A percentile compares a stretch with the other conserved stretches of the same genome.
phyloP scores from a whole-genome alignment of 2,888 invertebrate species.

The Rhamnusium bicolor region DNA sequence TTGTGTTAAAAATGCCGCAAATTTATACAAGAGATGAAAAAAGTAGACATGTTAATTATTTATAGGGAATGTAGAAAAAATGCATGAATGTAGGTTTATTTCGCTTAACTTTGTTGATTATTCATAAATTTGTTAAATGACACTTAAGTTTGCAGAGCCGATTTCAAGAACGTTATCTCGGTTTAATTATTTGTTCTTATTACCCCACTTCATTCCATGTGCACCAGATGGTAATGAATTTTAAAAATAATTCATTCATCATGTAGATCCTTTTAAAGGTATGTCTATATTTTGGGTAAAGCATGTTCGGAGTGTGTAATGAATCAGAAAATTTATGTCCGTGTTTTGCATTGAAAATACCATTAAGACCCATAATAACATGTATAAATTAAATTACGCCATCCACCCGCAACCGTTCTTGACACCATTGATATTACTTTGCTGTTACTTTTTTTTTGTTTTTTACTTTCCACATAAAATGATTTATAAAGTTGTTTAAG shows the following conservation, averaged over 20 bases:
- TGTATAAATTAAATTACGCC: slow-evolving; percentile 33
- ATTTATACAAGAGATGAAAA: too few species aligned
- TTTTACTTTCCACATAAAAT: slow-evolving; percentile 12
- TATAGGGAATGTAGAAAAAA: too few species aligned
- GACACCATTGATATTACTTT: slow-evolving; percentile 23
- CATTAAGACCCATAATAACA: slow-evolving; percentile 39
- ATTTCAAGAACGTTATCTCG: too few species aligned
- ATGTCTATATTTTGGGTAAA: slow-evolving; percentile 32
- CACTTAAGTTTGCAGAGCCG: too few species aligned
- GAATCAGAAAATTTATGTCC: slow-evolving; percentile 43
- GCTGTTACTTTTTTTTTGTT: background rate
- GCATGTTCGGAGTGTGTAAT: slow-evolving; percentile 28
- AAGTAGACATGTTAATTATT: too few species aligned
- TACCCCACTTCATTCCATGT: slow-evolving; percentile 13
- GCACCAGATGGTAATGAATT: slow-evolving; percentile 27
- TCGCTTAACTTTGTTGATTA: too few species aligned
- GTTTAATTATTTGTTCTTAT: too few species aligned
- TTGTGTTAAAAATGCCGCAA: too few species aligned
- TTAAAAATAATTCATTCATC: slow-evolving; percentile 29
- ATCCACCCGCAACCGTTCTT: slow-evolving; percentile 42
- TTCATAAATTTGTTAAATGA: too few species aligned
- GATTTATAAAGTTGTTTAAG: background rate
- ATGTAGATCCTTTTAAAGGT: slow-evolving; percentile 38
- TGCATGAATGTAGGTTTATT: too few species aligned
- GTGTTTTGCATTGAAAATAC: slow-evolving; percentile 25